A percentile compares a stretch with the other conserved stretches of the same genome.
Conservation (phyloP, 2,113 vertebrate species). For the Microtus ochrogaster region DNA sequence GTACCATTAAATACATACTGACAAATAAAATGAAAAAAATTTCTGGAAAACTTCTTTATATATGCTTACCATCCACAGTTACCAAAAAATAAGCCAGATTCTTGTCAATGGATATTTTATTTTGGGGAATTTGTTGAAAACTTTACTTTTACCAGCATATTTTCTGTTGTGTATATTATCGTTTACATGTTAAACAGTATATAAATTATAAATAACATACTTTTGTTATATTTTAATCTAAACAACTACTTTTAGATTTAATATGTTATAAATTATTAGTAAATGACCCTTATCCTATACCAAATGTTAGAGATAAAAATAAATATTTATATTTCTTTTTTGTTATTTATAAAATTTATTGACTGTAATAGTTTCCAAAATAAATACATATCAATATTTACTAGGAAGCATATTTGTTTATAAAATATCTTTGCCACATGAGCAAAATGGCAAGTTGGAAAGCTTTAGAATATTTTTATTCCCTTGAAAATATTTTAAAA, state of each 20-base stretch:
- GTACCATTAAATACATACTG: background rate
- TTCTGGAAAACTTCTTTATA: background rate
- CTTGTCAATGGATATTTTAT: background rate
- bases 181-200: background rate
- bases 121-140: background rate
- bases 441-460: background rate
- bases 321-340: background rate
- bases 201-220: background rate
- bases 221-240: background rate
- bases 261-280: background rate
- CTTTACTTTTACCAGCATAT: background rate
- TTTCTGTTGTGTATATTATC: background rate
- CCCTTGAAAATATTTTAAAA: background rate
- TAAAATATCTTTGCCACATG: background rate
- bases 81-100: background rate
- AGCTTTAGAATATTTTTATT: background rate
- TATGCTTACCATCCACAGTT: background rate
- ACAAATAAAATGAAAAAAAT: background rate
- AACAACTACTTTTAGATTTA: background rate
- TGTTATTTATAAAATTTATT: background rate
- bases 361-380: background rate
- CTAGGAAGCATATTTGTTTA: background rate
- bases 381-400: background rate
- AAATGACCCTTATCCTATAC: background rate
- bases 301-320: background rate